phyloP scores from a whole-genome alignment of 2,113 vertebrate species.

The Garra rufa region DNA sequence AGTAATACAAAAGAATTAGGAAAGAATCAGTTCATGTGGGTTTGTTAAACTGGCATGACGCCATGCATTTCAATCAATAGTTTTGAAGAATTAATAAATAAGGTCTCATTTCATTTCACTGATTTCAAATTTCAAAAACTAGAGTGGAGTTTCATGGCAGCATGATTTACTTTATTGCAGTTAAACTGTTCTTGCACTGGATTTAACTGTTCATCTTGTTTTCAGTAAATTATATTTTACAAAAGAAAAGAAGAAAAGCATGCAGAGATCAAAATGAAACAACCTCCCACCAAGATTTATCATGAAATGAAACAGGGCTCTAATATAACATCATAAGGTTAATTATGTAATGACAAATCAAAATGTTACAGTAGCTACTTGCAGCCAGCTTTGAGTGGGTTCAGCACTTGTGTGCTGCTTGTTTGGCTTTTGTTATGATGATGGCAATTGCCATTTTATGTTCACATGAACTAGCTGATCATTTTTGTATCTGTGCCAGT shows the following conservation, averaged over 20 bases:
- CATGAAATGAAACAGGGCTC: background rate
- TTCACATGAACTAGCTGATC: background rate
- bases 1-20: background rate
- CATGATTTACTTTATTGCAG: background rate
- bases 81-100: background rate
- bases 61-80: background rate
- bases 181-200: background rate
- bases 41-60: background rate
- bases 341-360: background rate
- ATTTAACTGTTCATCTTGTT: background rate
- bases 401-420: background rate
- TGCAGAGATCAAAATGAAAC: background rate
- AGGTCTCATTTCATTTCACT: background rate
- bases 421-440: background rate
- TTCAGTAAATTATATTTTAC: background rate
- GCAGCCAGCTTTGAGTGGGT: conserved; percentile 13
- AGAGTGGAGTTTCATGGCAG: too few relatives aligned
- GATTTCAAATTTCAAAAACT: too few relatives aligned
- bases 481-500: background rate
- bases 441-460: background rate
- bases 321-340: background rate
- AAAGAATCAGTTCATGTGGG: background rate
- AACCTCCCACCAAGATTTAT: background rate
- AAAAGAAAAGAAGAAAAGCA: background rate
- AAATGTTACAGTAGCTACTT: conserved; percentile 2